phyloP scores from a whole-genome alignment of 30 jellyfish, hydroid and myxozoan genomes.

The Mastigias papua region DNA sequence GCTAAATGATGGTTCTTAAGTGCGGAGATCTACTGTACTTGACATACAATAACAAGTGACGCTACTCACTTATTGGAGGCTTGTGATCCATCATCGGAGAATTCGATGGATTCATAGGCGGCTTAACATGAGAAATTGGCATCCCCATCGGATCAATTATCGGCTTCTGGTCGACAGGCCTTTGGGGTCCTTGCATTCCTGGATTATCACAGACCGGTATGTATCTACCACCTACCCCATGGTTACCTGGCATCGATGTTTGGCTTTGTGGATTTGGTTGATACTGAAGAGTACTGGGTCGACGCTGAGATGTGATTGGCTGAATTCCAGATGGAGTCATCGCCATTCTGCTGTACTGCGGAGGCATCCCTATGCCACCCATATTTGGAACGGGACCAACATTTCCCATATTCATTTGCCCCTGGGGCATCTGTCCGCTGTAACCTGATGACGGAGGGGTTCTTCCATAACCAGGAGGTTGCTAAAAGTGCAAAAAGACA shows the following conservation, averaged over 20 bases:
- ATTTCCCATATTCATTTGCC: conserved; percentile 90
- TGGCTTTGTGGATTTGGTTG: conserved; percentile 87
- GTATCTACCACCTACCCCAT: conserved; percentile 64
- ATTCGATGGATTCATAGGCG: conserved; percentile 38
- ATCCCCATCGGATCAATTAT: conserved; percentile 76
- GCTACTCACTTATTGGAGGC: conserved; percentile 72
- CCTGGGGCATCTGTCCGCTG: conserved; percentile 79
- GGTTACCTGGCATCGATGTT: conserved; percentile 71
- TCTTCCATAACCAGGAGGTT: conserved; percentile 89
- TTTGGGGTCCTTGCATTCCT: conserved; percentile 71
- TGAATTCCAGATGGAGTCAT: conserved; percentile 77
- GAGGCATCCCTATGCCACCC: conserved; percentile 96
- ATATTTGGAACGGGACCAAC: conserved; percentile 80
- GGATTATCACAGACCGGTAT: conserved; percentile 88
- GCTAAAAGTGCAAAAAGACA: conserved; percentile 34
- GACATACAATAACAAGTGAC: too few relatives aligned
- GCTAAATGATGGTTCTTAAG: too few relatives aligned
- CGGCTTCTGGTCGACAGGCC: conserved; percentile 94
- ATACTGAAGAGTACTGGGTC: conserved; percentile 98
- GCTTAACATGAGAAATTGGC: conserved; percentile 59
- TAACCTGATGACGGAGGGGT: conserved; percentile 84
- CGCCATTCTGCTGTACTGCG: conserved; percentile 91
- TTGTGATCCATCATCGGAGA: conserved; percentile 79
- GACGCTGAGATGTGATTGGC: conserved; percentile 89
- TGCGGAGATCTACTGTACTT: too few relatives aligned